Evolutionary conservation across 2,113 vertebrate species (phyloP), one percentile per base, ranked within the genome.

Genomic region (Entosphenus tridentatus): DNA sequence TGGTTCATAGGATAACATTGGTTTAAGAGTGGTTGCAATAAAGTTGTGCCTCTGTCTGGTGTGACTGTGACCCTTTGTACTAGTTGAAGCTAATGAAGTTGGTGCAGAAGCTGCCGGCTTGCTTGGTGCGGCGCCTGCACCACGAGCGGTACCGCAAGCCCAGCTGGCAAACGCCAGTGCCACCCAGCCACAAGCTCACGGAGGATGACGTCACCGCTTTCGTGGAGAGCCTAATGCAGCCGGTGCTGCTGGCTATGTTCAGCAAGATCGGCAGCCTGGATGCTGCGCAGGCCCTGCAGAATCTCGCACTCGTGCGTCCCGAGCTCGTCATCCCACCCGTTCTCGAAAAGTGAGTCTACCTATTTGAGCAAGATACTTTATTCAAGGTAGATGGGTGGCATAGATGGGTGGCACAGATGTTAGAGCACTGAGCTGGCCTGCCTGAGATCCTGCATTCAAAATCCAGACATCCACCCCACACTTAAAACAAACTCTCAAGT

Each of bases 261-360:
- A 98, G 93, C 78, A 97, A 97, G 82, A 98, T 88, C 1, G 93
- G 93, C 73, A 95, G 92, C 76, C 81, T 95, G 16, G 90, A 97
- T 74, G 93, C 93, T 70, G 92, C 93, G 16, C 92, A 97, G 72
- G 91, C 93, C 68, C 77, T 98, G 73, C 93, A 98, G 78, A 96
- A 98, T 76, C 85, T 98, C 2, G 93, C 93, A 57, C 81, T 96
- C 16, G 89, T 98, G 87, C 83, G 93, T 72, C 92, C 93, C 1
- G 91, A 98, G 71, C 79, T 97, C 75, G 93, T 98, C 72, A 97
- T 98, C 73, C 92, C 93, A 57, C 89, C 89, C 14, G 90, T 98
- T 57, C 84, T 98, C 74, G 93, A 98, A 80, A 93, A 82, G 93
- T 95, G 77, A 84, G 82, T 79, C 55, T 4, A 55, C 59, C 56